Conservation (phyloP, 2,797 vertebrate species). For the Antennarius maculatus region DNA sequence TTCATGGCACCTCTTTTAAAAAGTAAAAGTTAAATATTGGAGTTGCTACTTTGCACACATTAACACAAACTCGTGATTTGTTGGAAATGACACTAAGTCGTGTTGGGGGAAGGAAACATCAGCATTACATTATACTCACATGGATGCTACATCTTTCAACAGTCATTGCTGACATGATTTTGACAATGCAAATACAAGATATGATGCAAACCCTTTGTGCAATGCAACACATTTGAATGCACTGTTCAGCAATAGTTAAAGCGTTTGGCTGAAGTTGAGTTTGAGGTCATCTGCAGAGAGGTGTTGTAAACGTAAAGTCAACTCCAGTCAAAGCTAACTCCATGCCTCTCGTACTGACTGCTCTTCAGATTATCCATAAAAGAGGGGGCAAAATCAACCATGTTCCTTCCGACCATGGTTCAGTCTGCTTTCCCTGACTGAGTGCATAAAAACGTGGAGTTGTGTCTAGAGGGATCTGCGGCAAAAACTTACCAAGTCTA, state of each 20-base stretch:
- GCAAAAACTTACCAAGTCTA: slow-evolving; percentile 18
- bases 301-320: slow-evolving; percentile 53
- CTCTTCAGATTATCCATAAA: slow-evolving; percentile 78
- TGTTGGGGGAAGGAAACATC: slow-evolving; percentile 78
- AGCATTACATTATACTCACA: slow-evolving; percentile 72
- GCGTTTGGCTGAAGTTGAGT: slow-evolving; percentile 76
- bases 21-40: slow-evolving; percentile 48
- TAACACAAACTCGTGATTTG: slow-evolving; percentile 60
- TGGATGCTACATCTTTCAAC: slow-evolving; percentile 72
- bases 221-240: slow-evolving; percentile 60
- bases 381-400: slow-evolving; percentile 83
- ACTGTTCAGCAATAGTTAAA: slow-evolving; percentile 55
- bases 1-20: slow-evolving; percentile 85
- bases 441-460: slow-evolving; percentile 80
- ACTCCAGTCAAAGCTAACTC: slow-evolving; percentile 74
- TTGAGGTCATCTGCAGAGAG: slow-evolving; percentile 44
- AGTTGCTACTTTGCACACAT: slow-evolving; percentile 58
- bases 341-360: slow-evolving; percentile 73
- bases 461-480: slow-evolving; percentile 47
- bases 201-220: slow-evolving; percentile 71
- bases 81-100: slow-evolving; percentile 53
- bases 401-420: slow-evolving; percentile 81
- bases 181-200: slow-evolving; percentile 56
- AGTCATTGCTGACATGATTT: slow-evolving; percentile 68
- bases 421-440: slow-evolving; percentile 77